Percentiles rank a stretch among this genome's conserved stretches.
Evolutionary conservation across 2,888 invertebrate genomes (phyloP).

Genomic region (Oligia latruncula): DNA sequence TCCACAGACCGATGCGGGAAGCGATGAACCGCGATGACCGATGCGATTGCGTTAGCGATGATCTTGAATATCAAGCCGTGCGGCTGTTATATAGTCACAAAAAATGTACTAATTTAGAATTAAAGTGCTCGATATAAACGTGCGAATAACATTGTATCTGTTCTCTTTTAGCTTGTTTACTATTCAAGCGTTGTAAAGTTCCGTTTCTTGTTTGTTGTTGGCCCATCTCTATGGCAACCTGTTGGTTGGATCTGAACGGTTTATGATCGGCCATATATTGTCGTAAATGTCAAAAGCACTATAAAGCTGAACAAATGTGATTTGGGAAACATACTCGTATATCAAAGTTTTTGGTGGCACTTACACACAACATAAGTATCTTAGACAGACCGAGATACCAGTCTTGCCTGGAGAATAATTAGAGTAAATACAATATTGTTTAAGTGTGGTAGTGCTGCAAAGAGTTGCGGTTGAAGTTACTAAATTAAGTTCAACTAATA

Average conservation of each 20-base stretch:
- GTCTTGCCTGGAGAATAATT: background rate
- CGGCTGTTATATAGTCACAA: too few relatives aligned
- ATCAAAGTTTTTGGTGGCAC: constrained; percentile 3
- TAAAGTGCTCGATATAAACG: background rate
- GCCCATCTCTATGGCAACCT: constrained; percentile 73
- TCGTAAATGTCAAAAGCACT: constrained; percentile 72
- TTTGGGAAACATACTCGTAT: constrained; percentile 16
- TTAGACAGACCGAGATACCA: background rate
- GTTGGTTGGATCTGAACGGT: constrained; percentile 67
- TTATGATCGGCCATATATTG: constrained; percentile 73
- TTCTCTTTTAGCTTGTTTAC: background rate
- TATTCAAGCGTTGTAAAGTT: constrained; percentile 1
- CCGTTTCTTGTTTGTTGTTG: constrained; percentile 69
- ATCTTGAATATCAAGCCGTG: too few relatives aligned
- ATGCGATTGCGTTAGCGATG: too few relatives aligned
- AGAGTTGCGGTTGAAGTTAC: too few relatives aligned
- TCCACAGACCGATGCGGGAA: too few relatives aligned
- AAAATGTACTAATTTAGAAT: background rate
- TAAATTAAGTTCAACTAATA: too few relatives aligned
- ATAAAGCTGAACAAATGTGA: constrained; percentile 57
- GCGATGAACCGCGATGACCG: too few relatives aligned
- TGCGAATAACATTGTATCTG: background rate
- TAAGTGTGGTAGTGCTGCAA: background rate
- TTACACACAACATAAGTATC: background rate
- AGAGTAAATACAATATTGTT: background rate